Conservation (phyloP, 2,113 vertebrate genomes). For the Tetrax tetrax region DNA sequence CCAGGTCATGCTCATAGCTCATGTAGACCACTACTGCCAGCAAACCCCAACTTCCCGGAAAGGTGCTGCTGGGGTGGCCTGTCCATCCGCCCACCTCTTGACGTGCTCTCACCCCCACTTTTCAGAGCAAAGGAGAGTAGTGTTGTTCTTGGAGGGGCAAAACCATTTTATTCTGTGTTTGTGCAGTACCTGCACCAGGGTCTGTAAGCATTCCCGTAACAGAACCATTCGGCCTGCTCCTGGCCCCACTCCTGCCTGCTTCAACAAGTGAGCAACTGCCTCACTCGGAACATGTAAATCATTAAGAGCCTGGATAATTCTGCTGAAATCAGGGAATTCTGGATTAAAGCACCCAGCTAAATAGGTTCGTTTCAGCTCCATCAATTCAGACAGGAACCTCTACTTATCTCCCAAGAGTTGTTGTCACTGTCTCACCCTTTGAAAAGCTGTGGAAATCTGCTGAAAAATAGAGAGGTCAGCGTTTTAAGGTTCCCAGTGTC, state of each 20-base stretch:
- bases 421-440: neutral
- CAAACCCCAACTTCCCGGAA: neutral
- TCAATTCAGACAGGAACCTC: neutral
- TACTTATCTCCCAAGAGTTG: neutral
- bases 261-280: neutral
- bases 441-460: neutral
- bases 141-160: neutral
- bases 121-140: neutral
- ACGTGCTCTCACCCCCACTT: neutral
- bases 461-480: neutral
- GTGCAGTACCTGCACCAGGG: neutral
- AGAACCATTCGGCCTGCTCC: neutral
- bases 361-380: neutral
- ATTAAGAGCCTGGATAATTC: neutral
- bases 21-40: neutral
- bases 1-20: neutral
- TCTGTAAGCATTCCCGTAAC: neutral
- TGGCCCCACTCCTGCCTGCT: neutral
- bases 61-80: neutral
- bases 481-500: neutral
- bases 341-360: neutral
- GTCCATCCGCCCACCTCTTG: fast-evolving
- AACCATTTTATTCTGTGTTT: neutral
- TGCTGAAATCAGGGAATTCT: neutral
- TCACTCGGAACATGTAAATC: neutral